Evolutionary conservation across 2,888 invertebrate genomes (phyloP).

Genomic region (Cremastinae sp.): DNA sequence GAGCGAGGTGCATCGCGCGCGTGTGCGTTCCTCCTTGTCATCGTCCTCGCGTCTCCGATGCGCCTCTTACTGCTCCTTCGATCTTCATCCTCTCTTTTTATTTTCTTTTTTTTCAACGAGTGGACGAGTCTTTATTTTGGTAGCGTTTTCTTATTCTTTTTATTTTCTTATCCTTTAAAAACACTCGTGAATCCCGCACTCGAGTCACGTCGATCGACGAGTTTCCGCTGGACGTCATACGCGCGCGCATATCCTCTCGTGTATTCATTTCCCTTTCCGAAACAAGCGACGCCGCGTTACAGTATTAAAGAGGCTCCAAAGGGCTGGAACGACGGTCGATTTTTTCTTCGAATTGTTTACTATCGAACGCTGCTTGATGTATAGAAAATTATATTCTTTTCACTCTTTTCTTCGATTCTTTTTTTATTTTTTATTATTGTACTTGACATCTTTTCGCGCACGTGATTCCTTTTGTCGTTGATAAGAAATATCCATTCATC

Average conservation of each 20-base stretch:
- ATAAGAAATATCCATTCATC: not conserved
- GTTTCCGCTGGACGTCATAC: conserved; percentile 77
- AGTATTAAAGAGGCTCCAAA: conserved; percentile 51
- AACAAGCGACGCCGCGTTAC: conserved; percentile 51
- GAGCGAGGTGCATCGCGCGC: not conserved
- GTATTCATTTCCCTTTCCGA: conserved; percentile 33
- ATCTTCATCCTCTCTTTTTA: not conserved
- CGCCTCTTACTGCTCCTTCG: not conserved
- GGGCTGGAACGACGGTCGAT: conserved; percentile 14
- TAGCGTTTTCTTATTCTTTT: conserved; percentile 15
- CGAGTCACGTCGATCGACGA: conserved; percentile 69
- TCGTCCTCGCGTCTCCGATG: not conserved
- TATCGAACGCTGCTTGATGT: not conserved
- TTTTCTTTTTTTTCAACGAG: conserved; percentile 1
- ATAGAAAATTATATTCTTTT: not conserved
- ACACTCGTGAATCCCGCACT: conserved; percentile 67
- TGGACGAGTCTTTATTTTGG: conserved; percentile 38
- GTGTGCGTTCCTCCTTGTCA: not conserved
- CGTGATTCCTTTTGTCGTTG: not conserved
- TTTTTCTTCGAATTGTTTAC: conserved; percentile 9
- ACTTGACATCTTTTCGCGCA: not conserved
- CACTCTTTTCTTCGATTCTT: conserved; percentile 7
- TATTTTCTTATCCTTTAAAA: conserved; percentile 13
- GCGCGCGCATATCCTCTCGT: conserved; percentile 68
- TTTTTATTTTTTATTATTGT: not conserved